phyloP scores from a whole-genome alignment of 2,797 vertebrate genomes.

The Parauchenoglanis punctatus region DNA sequence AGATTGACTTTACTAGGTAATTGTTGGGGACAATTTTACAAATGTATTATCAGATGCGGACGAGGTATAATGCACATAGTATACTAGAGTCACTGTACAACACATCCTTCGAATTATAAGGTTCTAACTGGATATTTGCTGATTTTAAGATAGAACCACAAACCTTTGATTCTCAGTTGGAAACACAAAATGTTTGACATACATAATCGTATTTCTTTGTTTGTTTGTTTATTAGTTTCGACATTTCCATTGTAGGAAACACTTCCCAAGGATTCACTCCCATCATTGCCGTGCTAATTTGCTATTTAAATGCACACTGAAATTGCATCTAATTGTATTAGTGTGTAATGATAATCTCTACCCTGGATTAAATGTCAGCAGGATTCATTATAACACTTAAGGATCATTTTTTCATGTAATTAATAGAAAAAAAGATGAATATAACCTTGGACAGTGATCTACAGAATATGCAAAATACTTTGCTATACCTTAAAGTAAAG shows the following conservation, averaged over 20 bases:
- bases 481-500: constrained; percentile 21
- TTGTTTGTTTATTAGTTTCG: constrained; percentile 7
- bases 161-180: background rate
- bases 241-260: background rate
- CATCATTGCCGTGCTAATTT: background rate
- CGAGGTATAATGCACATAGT: background rate
- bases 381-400: constrained; percentile 34
- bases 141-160: background rate
- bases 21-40: background rate
- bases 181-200: background rate
- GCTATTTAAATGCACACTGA: constrained; percentile 26
- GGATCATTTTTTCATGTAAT: constrained; percentile 13
- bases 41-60: background rate
- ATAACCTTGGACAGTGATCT: constrained; percentile 8
- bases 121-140: background rate
- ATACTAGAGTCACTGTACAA: background rate
- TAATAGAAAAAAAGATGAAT: background rate
- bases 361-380: background rate
- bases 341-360: constrained; percentile 38
- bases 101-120: background rate
- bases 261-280: no score
- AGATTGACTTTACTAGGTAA: constrained; percentile 9
- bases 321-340: constrained; percentile 37
- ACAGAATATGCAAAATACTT: constrained; percentile 9
- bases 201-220: background rate